Base-by-base conservation (phyloP, 2,888 invertebrate species). In the Bembecia ichneumoniformis region DNA sequence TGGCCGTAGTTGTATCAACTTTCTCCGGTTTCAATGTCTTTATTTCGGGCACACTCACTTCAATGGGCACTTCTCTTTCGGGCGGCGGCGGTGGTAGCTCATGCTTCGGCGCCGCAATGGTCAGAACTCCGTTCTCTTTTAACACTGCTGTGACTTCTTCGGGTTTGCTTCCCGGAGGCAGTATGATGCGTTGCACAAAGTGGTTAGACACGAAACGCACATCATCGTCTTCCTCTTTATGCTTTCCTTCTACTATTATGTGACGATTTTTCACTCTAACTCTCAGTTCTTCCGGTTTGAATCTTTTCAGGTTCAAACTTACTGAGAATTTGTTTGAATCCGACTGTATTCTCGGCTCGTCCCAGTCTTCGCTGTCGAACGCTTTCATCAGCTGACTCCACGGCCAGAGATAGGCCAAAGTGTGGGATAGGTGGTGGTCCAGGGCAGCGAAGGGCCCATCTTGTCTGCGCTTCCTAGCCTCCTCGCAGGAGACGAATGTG, bases 261-360 rank as follows among this genome's bases (percentile, higher is more conserved):
- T 77, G 73, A 4, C 77, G 75, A 58, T 83, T 78, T 60, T 82
- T 84, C 28, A 87, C 83, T 68, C 74, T 80, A 47, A 87, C 70
- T 54, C 68, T 74, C 15, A 87, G 55, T 47, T 86, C 84, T 3
- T 84, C 82, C 0, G 84, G 84, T 46, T 77, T 73, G 59, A 82
- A 84, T 47, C 70, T 63, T 52, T 68, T 78, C 4, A 83, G 83
- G 60, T 68, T 76, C 35, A 87, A 57, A 47, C 72, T 75, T 13
- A 87, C 69, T 56, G 75, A 70, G 50, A 78, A 77, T 48, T 74
- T 77, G 3, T 80, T 68, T 2, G 67, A 60, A 49, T 77, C 76
- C 1, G 82, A 77, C n/a, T 71, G 57, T 1, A 86, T 79, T 55
- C 81, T 71, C 0, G 84, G 80, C 53, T 83, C 81, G 51, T 81